Conservation (phyloP, 2,113 vertebrate genomes). For the Phalacrocorax aristotelis region DNA sequence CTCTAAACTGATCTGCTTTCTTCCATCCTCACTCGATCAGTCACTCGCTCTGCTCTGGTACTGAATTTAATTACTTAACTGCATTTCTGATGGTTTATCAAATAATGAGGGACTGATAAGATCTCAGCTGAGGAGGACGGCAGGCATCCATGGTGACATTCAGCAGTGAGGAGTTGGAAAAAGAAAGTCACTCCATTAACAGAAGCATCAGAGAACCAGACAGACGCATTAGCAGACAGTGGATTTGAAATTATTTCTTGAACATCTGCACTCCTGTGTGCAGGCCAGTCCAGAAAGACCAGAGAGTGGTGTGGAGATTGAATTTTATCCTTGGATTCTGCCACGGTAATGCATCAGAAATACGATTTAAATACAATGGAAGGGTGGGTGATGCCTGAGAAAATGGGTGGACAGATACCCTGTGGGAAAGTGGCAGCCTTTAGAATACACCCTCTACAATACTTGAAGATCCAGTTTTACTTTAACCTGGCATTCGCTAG, state of each 20-base stretch:
- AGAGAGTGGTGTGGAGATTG: not conserved
- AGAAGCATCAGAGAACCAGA: not conserved
- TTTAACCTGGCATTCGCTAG: not conserved
- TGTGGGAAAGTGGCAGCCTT: not conserved
- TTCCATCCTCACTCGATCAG: not conserved
- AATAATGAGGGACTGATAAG: slow-evolving; percentile 53
- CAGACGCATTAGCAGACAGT: not conserved
- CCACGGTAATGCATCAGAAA: not conserved
- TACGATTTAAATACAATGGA: not conserved
- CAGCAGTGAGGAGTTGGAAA: not conserved
- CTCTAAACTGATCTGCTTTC: not conserved
- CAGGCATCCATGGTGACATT: slow-evolving; percentile 46
- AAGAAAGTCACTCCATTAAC: slow-evolving; percentile 23
- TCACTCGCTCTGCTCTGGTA: not conserved
- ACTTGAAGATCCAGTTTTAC: not conserved
- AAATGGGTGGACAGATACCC: not conserved
- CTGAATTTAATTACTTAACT: slow-evolving; percentile 46
- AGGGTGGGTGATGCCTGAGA: not conserved
- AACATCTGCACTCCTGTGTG: not conserved
- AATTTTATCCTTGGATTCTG: not conserved
- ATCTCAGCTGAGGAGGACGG: slow-evolving; percentile 14
- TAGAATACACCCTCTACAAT: not conserved
- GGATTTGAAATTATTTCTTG: not conserved
- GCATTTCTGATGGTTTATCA: slow-evolving; percentile 53
- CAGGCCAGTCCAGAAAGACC: not conserved